Conservation (phyloP, 2,797 vertebrate species). For the Tamandua tetradactyla region DNA sequence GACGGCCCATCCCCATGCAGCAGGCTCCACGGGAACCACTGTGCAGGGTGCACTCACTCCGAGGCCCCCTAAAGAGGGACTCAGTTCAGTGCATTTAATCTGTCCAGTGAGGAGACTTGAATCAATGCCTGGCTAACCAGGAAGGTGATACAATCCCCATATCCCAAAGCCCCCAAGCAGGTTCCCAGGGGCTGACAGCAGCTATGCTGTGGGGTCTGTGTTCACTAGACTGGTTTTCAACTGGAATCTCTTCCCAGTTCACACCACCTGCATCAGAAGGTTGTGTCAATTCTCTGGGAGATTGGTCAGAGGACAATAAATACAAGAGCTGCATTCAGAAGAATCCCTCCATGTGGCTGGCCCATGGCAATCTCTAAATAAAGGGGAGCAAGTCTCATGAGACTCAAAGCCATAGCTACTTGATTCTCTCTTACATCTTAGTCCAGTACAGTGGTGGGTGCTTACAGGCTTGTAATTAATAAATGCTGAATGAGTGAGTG, state of each 20-base stretch:
- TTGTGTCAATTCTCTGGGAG: neutral
- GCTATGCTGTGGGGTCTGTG: no score
- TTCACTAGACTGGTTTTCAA: neutral
- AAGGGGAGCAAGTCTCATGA: neutral
- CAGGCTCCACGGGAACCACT: neutral
- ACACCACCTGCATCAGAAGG: neutral
- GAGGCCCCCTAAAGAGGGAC: neutral
- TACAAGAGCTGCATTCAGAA: neutral
- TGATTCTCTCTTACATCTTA: neutral
- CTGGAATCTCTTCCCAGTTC: neutral
- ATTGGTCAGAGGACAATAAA: neutral
- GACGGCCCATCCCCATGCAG: neutral
- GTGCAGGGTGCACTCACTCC: neutral
- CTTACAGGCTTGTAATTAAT: neutral
- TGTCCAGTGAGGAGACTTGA: neutral
- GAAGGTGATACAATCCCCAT: no score
- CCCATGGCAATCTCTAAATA: neutral
- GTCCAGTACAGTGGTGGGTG: neutral
- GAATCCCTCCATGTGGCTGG: neutral
- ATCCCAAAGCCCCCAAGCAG: neutral
- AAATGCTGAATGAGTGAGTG: neutral
- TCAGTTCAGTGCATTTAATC: neutral
- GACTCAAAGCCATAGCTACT: neutral
- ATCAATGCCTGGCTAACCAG: neutral
- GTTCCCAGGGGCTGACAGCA: neutral